phyloP scores from a whole-genome alignment of 1,140 invertebrate species.

The Cylas formicarius region DNA sequence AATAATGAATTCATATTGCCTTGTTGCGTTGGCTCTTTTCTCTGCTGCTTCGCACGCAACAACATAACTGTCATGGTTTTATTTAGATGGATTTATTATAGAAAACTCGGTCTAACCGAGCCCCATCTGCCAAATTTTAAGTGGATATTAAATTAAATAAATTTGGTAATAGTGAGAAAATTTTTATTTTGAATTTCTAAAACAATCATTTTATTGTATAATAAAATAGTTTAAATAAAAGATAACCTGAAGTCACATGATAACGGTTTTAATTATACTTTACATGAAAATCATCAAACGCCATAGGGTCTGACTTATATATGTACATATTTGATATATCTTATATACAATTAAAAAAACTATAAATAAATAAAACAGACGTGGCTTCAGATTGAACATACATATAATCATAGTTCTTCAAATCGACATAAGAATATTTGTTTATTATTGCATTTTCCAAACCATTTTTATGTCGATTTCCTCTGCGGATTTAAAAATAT shows the following conservation, averaged over 20 bases:
- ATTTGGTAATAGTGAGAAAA: slow-evolving; percentile 37
- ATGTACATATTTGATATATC: slow-evolving; percentile 33
- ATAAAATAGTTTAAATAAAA: slow-evolving; percentile 30
- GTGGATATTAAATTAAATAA: too few species aligned
- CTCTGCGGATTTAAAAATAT: slow-evolving; percentile 4
- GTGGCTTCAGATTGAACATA: slow-evolving; percentile 29
- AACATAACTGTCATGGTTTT: too few species aligned
- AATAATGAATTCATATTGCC: too few species aligned
- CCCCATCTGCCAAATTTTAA: too few species aligned
- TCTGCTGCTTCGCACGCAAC: too few species aligned
- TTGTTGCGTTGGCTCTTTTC: too few species aligned
- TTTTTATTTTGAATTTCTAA: slow-evolving; percentile 39
- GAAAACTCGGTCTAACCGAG: too few species aligned
- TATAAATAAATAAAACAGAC: slow-evolving; percentile 29
- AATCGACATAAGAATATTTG: slow-evolving; percentile 16
- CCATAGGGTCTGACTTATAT: slow-evolving; percentile 36
- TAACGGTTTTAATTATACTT: slow-evolving; percentile 27
- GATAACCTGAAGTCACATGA: slow-evolving; percentile 34
- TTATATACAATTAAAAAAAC: slow-evolving; percentile 37
- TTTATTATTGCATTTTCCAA: slow-evolving; percentile 20
- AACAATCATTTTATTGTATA: slow-evolving; percentile 40
- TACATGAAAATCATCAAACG: slow-evolving; percentile 32
- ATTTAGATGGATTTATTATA: too few species aligned
- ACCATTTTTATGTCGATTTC: slow-evolving; percentile 6
- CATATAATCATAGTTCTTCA: slow-evolving; percentile 6